Evolutionary conservation across 2,113 vertebrate species (phyloP), one percentile per base, ranked within the genome.

Genomic region (Prolemur simus): DNA sequence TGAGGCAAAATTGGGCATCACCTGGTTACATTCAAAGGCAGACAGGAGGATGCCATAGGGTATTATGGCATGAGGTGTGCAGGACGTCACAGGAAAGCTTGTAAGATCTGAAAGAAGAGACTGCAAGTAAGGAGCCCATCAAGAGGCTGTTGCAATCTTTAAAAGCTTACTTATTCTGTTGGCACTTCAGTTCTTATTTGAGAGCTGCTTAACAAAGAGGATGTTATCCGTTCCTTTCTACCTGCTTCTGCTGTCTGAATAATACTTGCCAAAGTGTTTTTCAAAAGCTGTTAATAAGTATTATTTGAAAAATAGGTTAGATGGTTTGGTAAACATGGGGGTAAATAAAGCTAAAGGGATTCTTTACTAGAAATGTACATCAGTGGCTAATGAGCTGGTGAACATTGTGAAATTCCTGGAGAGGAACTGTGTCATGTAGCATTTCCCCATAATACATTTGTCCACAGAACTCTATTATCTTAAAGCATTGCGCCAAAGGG

Each of bases 261-360:
- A 29, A 37, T 82, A 34, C 90, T 95, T 89, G n/a, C 32, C 9
- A 37, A 49, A 68, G 34, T 93, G 42, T 27, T 76, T 89, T 74
- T 42, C 34, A 63, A 21, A 83, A 64, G 17, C 69, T 49, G 13
- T 78, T 96, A 66, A 18, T 76, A 56, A 45, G 17, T 32, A 8
- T 29, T 89, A 32, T 63, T 89, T 92, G 85, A 85, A 88, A 90
- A 94, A 74, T 68, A 13, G 47, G 6, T 86, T 64, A 39, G 71
- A 21, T 97, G 21, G 20, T 80, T 94, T 96, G 60, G 73, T 54
- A 74, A 89, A 77, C 23, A 29, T 20, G 52, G 42, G 42, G 47
- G 73, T 84, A 95, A 84, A 29, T 4, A 34, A 42, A 68, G n/a
- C 23, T 17, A 39, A 56, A 5, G 1, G 29, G 11, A 42, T 77